Percentiles rank a stretch among this genome's conserved stretches.
These are phyloP conservation scores for Channallabes apus DNA, from an alignment of 2,797 vertebrate genomes.

Conservation along the genomic window DNA sequence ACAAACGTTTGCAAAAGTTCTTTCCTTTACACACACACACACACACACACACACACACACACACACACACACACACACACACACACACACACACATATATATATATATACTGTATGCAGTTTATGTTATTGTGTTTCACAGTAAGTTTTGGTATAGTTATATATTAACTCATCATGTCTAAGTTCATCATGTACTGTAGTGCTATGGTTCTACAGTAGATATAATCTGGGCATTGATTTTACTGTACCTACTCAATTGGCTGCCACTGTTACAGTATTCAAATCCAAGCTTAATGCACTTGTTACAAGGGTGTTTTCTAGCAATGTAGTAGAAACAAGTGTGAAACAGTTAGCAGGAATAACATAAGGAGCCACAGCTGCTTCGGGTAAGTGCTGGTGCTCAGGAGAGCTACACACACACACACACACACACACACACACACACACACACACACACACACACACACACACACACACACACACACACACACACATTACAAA, in stretches of 20 bases:
- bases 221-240: neutral
- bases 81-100: neutral
- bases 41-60: too few species aligned
- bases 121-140: neutral
- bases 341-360: constrained; percentile 17
- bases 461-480: neutral
- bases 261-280: neutral
- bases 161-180: neutral
- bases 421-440: neutral
- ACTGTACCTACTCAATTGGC: neutral
- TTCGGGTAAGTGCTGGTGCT: neutral
- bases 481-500: neutral
- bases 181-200: neutral
- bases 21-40: neutral
- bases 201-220: neutral
- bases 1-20: neutral
- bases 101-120: neutral
- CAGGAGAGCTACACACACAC: neutral
- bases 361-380: constrained; percentile 20
- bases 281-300: neutral
- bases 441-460: neutral
- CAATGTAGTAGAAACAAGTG: constrained; percentile 10
- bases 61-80: too few species aligned
- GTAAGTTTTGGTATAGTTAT: too few species aligned
- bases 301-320: neutral